Base-by-base conservation (phyloP, 1,140 invertebrate species). In the Andricus grossulariae region DNA sequence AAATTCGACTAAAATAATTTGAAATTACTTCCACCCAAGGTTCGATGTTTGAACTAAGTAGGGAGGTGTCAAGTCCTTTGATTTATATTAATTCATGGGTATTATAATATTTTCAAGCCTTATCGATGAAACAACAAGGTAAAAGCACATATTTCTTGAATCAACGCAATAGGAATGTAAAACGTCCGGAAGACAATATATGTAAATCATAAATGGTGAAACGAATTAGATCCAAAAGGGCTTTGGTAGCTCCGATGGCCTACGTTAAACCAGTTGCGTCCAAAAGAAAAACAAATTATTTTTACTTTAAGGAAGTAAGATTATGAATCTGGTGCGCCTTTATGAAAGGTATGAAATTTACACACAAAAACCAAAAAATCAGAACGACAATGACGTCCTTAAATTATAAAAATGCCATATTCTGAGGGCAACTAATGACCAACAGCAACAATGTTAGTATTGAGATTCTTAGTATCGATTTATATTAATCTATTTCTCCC, bases 111-210 rank as follows among this genome's bases (percentile, higher is more conserved):
- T 71, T 75, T 75, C 25, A 60, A 71, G 49, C 32, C 3, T 50
- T 60, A 6, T 54, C 4, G n/a, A n/a, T 16, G 18, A n/a, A 54
- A 54, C 21, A 11, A 74, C 16, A 66, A 76, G 60, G 50, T 8
- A 66, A 75, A n/a, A 76, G 32, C 13, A 54, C 49, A 50, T 18
- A 60, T 54, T 73, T 45, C 55, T 18, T 32, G 66, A 77, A 55
- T 51, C 16, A 15, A 73, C 55, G 50, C 86, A 85, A 88, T 83
- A 88, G 84, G 83, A 88, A 89, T 87, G 76, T 45, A 87, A 85
- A 89, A 90, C 89, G 89, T 90, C 89, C 89, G 80, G 80, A 89
- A 86, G 89, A 90, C 89, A 89, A 90, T 90, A 90, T 86, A 75
- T 55, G 21, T 57, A 79, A 21, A 79, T 13, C 19, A 54, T 51